Evolutionary conservation across 2,888 invertebrate species (phyloP), one percentile per base, ranked within the genome.

Genomic region (Brachyptera putata): DNA sequence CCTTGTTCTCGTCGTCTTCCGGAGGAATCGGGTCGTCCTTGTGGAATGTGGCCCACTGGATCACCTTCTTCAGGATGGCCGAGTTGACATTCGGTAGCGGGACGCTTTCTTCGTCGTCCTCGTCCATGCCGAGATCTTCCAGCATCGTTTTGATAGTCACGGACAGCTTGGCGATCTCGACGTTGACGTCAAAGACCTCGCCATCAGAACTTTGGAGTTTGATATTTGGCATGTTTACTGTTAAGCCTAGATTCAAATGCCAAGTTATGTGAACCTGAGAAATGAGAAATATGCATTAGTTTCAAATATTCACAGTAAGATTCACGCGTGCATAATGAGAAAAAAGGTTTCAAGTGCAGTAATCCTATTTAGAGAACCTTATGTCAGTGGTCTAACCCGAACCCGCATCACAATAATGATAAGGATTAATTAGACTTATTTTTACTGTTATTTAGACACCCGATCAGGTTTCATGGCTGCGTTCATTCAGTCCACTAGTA

Each of bases 91-190:
- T 99, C 0, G 96, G 97, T 57, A 99, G 77, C 0, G 98, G 98
- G 0, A 99, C 93, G 2, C 95, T 86, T 75, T 95, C 95, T 71
- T 95, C 95, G 66, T 93, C 93, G 61, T 95, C 91, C 49, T 90
- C 92, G 70, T 93, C 93, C 86, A 91, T 87, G 72, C 91, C 91
- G 63, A 92, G 79, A 77, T 94, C 91, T 77, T 97, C 97, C 68
- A 99, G 81, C 93, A 99, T 98, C 2, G 96, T 98, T 77, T 96
- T 97, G 67, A 99, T 96, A 0, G 97, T 98, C 14, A 95, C 93
- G 0, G 96, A 97, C 75, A 95, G 95, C 80, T 95, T 94, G 48
- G 97, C 97, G 62, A 98, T 95, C 74, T 97, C 95, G 1, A 95
- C 91, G 71, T 97, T 96, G 0, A 97, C 95, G 67, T 94, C 92